These are phyloP conservation scores for Uria aalge DNA, from an alignment of 2,113 vertebrate species.

Conservation along the genomic window DNA sequence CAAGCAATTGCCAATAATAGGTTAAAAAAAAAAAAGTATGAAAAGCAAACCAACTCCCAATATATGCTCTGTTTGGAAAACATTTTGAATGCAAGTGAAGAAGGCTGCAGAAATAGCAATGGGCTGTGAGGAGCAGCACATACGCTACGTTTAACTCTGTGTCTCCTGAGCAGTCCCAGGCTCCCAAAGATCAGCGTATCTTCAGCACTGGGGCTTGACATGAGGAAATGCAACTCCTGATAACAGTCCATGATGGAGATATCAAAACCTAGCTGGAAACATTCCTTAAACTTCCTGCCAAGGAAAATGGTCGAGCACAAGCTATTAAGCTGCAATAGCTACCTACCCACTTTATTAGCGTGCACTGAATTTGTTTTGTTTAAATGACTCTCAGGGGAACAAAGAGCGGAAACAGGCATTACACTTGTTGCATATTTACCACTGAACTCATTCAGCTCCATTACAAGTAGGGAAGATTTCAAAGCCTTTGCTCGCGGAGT, in stretches of 20 bases:
- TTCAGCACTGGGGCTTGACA: rapidly evolving
- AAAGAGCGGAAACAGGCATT: conserved; percentile 15
- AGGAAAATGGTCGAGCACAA: background rate
- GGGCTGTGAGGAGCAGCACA: background rate
- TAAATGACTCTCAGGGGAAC: conserved; percentile 13
- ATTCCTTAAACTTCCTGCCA: conserved; percentile 17
- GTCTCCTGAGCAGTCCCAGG: background rate
- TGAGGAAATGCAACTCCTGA: background rate
- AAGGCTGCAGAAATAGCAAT: background rate
- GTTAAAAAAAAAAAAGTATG: background rate
- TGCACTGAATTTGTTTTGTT: conserved; percentile 16
- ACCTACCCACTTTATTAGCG: conserved; percentile 43
- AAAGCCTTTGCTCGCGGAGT: background rate
- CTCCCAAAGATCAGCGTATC: rapidly evolving
- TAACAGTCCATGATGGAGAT: background rate
- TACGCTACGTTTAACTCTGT: background rate
- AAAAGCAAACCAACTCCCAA: background rate
- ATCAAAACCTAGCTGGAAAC: conserved; percentile 11
- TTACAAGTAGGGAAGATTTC: background rate
- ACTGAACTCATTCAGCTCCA: conserved; percentile 1
- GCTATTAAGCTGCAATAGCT: conserved; percentile 41
- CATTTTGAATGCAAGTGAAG: background rate
- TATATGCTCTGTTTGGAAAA: background rate
- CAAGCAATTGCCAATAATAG: background rate
- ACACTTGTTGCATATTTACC: conserved; percentile 54